Evolutionary conservation across 2,113 vertebrate genomes (phyloP), one percentile per base, ranked within the genome.

Genomic region (Barnardius zonarius): DNA sequence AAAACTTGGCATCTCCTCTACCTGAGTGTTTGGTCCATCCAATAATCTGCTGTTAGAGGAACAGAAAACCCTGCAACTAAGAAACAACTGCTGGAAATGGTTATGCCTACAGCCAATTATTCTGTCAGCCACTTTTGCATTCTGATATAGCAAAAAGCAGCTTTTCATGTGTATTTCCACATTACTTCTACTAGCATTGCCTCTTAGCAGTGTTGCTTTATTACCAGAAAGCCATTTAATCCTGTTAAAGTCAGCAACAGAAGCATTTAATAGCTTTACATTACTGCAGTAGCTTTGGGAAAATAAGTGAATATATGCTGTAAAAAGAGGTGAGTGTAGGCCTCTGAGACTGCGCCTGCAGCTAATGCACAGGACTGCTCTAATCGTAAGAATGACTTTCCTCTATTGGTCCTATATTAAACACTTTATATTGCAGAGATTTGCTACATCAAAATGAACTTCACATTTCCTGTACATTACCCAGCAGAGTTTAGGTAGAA

Each of bases 381-480:
- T 28, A 51, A 51, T 13, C 9, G 35, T 68, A 68, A 68, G 77
- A 49, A 24, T 11, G 10, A 37, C 25, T 10, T 44, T 37, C n/a
- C 37, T 43, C 0, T 16, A 43, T 14, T 1, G 1, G 27, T 61
- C 27, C 39, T 52, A 0, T 10, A 37, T 30, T 23, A 52, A 80
- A 62, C 7, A 6, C 5, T 35, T 6, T 7, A 8, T 35, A 31
- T 35, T 41, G 55, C 43, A 59, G 20, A 73, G 25, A 63, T 11
- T 43, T 59, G n/a, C 59, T 83, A 25, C 25, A 15, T 22, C 52
- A 51, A 62, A 87, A 69, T 31, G 12, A 59, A 49, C 18, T 33
- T 83, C 30, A 27, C 3, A 3, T 41, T 77, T 66, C 17, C n/a
- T 30, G 13, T 25, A 22, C 7, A 3, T 11, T 33, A 39, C 75